Evolutionary conservation across 2,113 vertebrate species (phyloP).

Genomic region (Boleophthalmus pectinirostris): DNA sequence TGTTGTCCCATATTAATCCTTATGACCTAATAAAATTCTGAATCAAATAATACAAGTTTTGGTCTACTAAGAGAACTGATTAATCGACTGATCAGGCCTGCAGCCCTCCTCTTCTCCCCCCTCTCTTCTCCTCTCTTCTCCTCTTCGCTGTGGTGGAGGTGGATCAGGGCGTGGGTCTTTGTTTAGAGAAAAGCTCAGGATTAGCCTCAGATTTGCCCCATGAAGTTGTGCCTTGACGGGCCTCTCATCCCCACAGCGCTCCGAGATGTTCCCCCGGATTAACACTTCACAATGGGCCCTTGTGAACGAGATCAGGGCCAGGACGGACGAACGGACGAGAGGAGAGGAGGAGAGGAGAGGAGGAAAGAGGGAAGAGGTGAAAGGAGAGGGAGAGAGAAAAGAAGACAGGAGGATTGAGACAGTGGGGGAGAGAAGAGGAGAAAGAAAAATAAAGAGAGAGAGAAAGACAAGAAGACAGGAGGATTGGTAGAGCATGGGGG

Average conservation of each 20-base stretch:
- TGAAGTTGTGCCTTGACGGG: slow-evolving; percentile 96
- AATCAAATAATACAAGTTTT: too few relatives aligned
- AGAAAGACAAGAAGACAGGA: background rate
- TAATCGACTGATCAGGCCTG: too few relatives aligned
- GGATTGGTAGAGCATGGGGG: slow-evolving; percentile 36
- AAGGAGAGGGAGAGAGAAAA: background rate
- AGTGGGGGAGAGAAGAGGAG: slow-evolving; percentile 23
- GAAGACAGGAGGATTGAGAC: slow-evolving; percentile 2
- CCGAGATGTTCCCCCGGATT: slow-evolving; percentile 95
- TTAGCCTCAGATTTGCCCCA: slow-evolving; percentile 95
- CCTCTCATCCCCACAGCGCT: slow-evolving; percentile 95
- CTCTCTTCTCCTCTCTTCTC: slow-evolving; percentile 31
- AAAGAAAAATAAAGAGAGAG: background rate
- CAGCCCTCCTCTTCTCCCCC: too few relatives aligned
- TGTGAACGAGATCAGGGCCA: slow-evolving; percentile 88
- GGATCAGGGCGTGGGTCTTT: slow-evolving; percentile 90
- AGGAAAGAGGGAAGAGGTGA: slow-evolving; percentile 12
- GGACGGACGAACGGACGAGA: slow-evolving; percentile 16
- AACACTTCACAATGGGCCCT: slow-evolving; percentile 89
- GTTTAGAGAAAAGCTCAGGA: slow-evolving; percentile 95
- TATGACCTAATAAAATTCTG: too few relatives aligned
- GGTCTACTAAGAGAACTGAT: too few relatives aligned
- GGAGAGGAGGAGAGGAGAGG: slow-evolving; percentile 45
- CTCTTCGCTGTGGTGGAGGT: slow-evolving; percentile 79
- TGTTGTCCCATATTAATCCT: too few relatives aligned